A percentile compares a stretch with the other conserved stretches of the same genome.
phyloP scores from a whole-genome alignment of 2,797 vertebrate species.

The Sphenodon punctatus region DNA sequence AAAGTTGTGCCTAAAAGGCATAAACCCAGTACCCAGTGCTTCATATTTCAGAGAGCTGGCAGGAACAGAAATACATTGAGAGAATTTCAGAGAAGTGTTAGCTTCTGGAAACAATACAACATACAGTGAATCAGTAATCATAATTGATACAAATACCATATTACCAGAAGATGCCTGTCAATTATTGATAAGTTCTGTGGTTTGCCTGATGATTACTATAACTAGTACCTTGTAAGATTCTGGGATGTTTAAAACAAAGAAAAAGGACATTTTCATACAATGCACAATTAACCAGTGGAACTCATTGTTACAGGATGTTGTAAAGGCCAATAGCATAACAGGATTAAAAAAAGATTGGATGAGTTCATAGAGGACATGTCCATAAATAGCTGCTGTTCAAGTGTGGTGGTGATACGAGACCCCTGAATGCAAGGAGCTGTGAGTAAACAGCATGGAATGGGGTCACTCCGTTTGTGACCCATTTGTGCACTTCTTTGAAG shows the following conservation, averaged over 20 bases:
- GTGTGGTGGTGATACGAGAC: no score
- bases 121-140: not conserved
- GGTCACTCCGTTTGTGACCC: no score
- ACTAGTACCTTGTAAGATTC: not conserved
- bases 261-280: no score
- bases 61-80: constrained; percentile 25
- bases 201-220: not conserved
- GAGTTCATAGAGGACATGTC: no score
- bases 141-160: not conserved
- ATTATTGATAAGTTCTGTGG: not conserved
- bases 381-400: no score
- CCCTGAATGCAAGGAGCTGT: no score
- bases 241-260: not conserved
- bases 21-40: constrained; percentile 39
- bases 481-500: no score
- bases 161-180: not conserved
- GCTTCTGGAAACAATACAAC: not conserved
- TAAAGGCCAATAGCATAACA: no score
- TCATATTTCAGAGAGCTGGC: constrained; percentile 50
- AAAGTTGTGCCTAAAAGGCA: constrained; percentile 27
- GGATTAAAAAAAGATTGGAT: no score
- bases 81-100: constrained; percentile 23
- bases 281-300: no score
- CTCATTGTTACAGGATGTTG: no score
- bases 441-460: no score